These are phyloP conservation scores for Meandrusa payeni DNA, from an alignment of 2,888 invertebrate species.

Conservation along the genomic window DNA sequence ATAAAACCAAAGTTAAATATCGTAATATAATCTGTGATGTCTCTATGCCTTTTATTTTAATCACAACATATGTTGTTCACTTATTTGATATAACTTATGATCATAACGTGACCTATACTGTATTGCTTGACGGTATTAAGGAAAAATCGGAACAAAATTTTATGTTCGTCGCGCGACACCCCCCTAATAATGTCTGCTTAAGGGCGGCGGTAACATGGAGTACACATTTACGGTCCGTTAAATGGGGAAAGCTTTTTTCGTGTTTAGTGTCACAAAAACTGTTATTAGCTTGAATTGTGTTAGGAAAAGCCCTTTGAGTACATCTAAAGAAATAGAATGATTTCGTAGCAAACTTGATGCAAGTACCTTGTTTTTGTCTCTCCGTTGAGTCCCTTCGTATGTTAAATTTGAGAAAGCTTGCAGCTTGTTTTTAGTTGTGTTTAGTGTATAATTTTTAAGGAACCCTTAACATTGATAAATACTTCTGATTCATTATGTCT, in stretches of 20 bases:
- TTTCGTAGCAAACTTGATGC: too few relatives aligned
- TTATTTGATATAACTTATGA: conserved; percentile 50
- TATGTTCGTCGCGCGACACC: conserved; percentile 68
- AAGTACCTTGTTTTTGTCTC: too few relatives aligned
- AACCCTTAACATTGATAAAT: too few relatives aligned
- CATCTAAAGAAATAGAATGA: conserved; percentile 23
- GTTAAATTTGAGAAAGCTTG: too few relatives aligned
- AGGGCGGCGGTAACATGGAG: conserved; percentile 76
- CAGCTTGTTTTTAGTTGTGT: too few relatives aligned
- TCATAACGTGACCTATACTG: conserved; percentile 64
- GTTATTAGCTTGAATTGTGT: conserved; percentile 78
- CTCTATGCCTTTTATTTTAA: too few relatives aligned
- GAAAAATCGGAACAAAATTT: conserved; percentile 78
- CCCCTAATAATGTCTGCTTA: conserved; percentile 79
- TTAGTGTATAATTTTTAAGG: too few relatives aligned
- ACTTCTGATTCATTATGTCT: too few relatives aligned
- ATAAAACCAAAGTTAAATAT: too few relatives aligned
- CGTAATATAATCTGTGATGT: too few relatives aligned
- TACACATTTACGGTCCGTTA: conserved; percentile 80
- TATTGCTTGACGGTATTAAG: conserved; percentile 62
- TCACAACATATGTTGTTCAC: conserved; percentile 3
- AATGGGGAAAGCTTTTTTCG: conserved; percentile 79
- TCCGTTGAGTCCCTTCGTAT: too few relatives aligned
- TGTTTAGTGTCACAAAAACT: conserved; percentile 80
- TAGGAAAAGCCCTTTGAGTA: conserved; percentile 46